These are phyloP conservation scores for Andrena cerasifolii DNA, from an alignment of 1,140 invertebrate genomes.

Conservation along the genomic window DNA sequence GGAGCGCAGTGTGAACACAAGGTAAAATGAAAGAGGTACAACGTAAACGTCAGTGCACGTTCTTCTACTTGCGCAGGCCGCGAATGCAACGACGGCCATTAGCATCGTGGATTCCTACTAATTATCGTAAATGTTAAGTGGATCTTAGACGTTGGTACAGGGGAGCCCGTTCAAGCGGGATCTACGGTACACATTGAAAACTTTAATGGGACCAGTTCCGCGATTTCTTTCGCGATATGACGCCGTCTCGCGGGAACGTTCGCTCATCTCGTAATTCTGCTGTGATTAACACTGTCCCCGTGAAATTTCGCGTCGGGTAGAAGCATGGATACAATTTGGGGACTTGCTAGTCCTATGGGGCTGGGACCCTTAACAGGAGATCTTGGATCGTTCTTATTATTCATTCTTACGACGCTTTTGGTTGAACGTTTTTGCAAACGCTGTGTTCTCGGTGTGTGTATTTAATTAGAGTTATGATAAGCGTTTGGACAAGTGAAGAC, in stretches of 20 bases:
- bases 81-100: slow-evolving; percentile 22
- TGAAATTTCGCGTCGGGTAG: slow-evolving; percentile 20
- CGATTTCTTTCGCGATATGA: slow-evolving; percentile 38
- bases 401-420: too few relatives aligned
- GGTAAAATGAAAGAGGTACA: slow-evolving; percentile 27
- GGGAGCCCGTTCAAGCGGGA: not conserved
- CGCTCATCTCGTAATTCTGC: slow-evolving; percentile 21
- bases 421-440: too few relatives aligned
- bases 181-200: slow-evolving; percentile 26
- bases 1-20: slow-evolving; percentile 20
- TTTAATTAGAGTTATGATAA: too few relatives aligned
- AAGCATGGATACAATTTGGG: not conserved
- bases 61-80: not conserved
- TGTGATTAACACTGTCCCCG: slow-evolving; percentile 12
- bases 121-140: slow-evolving; percentile 53
- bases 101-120: slow-evolving; percentile 50
- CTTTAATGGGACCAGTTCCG: slow-evolving; percentile 47
- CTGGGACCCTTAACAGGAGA: not conserved
- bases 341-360: not conserved
- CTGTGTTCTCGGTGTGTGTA: too few relatives aligned
- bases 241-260: not conserved
- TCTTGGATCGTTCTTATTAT: too few relatives aligned
- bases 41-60: slow-evolving; percentile 2
- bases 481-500: too few relatives aligned
- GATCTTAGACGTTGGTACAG: slow-evolving; percentile 25